Evolutionary conservation across 2,797 vertebrate species (phyloP).

Genomic region (Glyptemys insculpta): DNA sequence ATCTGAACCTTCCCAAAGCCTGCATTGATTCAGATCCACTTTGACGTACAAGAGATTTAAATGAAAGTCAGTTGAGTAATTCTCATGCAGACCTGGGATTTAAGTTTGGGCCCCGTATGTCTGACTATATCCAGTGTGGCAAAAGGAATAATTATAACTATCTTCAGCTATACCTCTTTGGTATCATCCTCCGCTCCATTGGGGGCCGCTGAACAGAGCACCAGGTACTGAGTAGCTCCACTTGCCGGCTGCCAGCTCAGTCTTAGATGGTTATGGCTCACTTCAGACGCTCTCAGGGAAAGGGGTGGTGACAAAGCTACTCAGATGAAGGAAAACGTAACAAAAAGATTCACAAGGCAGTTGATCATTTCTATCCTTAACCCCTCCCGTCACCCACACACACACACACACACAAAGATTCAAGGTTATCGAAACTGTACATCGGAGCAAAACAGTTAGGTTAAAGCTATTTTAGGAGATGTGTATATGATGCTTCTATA

Average conservation of each 20-base stretch:
- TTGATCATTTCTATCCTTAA: neutral
- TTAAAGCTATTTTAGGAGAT: neutral
- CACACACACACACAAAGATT: neutral
- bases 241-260: conserved; percentile 88
- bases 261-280: conserved; percentile 85
- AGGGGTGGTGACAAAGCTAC: conserved; percentile 87
- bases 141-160: accelerated
- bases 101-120: no score
- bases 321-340: conserved; percentile 54
- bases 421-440: neutral
- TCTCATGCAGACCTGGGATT: neutral
- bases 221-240: conserved; percentile 91
- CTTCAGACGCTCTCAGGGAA: conserved; percentile 84
- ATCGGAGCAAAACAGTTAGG: neutral
- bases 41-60: neutral
- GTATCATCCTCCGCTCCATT: conserved; percentile 54
- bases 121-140: accelerated
- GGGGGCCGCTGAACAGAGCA: conserved; percentile 77
- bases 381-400: no score
- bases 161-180: conserved; percentile 67
- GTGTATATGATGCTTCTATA: neutral
- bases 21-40: neutral
- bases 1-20: neutral
- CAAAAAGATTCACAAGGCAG: neutral
- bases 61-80: neutral